Evolutionary conservation across 2,888 invertebrate species (phyloP), one percentile per base, ranked within the genome.

Genomic region (Cerastis rubricosa): DNA sequence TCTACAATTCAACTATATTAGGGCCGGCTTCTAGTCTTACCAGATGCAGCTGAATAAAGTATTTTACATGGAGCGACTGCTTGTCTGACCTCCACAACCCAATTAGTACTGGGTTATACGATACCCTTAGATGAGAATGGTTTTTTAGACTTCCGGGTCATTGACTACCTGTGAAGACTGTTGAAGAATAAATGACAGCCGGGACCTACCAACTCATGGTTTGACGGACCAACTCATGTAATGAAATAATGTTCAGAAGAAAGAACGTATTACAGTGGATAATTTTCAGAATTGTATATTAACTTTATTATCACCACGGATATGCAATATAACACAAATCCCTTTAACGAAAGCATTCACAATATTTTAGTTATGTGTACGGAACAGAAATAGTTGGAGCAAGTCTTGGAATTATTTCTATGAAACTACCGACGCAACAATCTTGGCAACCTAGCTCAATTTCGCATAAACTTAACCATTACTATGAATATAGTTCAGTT

Each of bases 391-490:
- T 83, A 73, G 72, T 76, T 76, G 8, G 14, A 67, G 72, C 66
- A 51, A 78, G 64, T 80, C 64, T 83, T 71, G 70, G 54, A 73
- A 84, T 73, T 73, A 80, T 83, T 80, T 76, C 76, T 67, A 45
- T 71, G 64, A 80, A 76, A 73, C 54, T 76, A 65, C 79, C 7
- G 0, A 74, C 59, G 14, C 76, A 84, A 80, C 73, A 70, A 80
- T 83, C 61, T 83, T 72, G 61, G 59, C 35, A 51, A 76, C 63
- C 63, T 70, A 64, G 59, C 72, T 80, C 40, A 66, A 72, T 76
- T 63, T 76, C 17, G 51, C 19, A 64, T 40, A 65, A 64, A 64
- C 59, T 43, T 35, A 40, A 61, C 22, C 61, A 69, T 51, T 11
- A 43, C n/a, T 49, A 47, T n/a, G 8, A 35, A 40, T 25, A 29